phyloP scores from a whole-genome alignment of 2,888 invertebrate genomes.

The Caenorhabditis angaria region DNA sequence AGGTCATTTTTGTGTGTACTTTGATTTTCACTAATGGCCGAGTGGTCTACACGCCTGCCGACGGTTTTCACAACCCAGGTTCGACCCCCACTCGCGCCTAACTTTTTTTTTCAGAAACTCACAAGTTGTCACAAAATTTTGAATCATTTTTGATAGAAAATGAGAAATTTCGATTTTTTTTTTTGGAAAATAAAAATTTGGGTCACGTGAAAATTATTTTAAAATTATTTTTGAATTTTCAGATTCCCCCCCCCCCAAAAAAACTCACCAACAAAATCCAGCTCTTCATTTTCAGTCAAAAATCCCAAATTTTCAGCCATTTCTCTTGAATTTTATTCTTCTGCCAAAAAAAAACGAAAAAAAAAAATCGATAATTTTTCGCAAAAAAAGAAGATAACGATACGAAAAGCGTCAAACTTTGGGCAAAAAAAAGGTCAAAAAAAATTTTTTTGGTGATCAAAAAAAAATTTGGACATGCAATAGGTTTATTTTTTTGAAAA shows the following conservation, averaged over 20 bases:
- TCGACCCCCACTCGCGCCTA: too few species aligned
- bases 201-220: too few species aligned
- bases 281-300: background rate
- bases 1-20: background rate
- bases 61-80: too few species aligned
- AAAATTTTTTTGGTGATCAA: too few species aligned
- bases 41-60: too few species aligned
- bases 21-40: too few species aligned
- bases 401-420: background rate
- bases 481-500: background rate
- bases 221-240: too few species aligned
- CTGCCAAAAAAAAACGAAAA: background rate
- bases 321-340: too few species aligned
- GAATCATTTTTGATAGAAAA: background rate
- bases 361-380: background rate
- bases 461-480: background rate
- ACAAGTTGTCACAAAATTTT: too few species aligned
- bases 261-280: background rate
- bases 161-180: background rate
- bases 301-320: background rate
- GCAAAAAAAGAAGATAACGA: background rate
- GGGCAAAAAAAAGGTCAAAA: background rate
- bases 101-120: too few species aligned
- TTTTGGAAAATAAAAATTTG: background rate
- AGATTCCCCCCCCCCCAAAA: background rate